These are phyloP conservation scores for Nycticryphes semicollaris DNA, from an alignment of 2,113 vertebrate genomes.

Conservation along the genomic window DNA sequence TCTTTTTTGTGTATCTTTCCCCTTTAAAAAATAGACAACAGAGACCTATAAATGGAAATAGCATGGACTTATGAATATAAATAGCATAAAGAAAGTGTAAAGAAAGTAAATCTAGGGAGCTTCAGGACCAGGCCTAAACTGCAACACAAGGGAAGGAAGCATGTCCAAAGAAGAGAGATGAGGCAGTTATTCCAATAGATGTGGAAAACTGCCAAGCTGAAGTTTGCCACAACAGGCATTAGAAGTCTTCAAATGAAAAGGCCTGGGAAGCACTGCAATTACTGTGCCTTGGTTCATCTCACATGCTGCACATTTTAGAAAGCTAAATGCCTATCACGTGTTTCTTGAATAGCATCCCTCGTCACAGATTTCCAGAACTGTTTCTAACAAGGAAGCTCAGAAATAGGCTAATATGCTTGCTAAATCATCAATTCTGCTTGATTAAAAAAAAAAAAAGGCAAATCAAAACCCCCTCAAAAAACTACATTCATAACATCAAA, in stretches of 20 bases:
- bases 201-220: slow-evolving; percentile 25
- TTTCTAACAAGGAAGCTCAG: slow-evolving; percentile 13
- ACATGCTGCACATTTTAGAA: slow-evolving; percentile 20
- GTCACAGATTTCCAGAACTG: background rate
- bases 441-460: background rate
- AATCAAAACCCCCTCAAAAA: background rate
- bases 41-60: background rate
- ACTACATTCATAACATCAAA: background rate
- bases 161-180: background rate
- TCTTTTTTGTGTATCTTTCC: background rate
- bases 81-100: background rate
- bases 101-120: background rate
- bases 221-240: background rate
- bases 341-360: slow-evolving; percentile 1
- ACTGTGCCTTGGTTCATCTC: slow-evolving; percentile 12
- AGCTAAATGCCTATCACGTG: slow-evolving; percentile 17
- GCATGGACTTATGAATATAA: background rate
- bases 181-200: background rate
- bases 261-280: slow-evolving; percentile 37
- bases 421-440: background rate
- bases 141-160: background rate
- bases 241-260: slow-evolving; percentile 14
- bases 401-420: background rate
- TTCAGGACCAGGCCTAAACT: background rate
- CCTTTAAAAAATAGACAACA: background rate